Conservation (phyloP, 2,888 invertebrate genomes). For the Vesta saturnalis region DNA sequence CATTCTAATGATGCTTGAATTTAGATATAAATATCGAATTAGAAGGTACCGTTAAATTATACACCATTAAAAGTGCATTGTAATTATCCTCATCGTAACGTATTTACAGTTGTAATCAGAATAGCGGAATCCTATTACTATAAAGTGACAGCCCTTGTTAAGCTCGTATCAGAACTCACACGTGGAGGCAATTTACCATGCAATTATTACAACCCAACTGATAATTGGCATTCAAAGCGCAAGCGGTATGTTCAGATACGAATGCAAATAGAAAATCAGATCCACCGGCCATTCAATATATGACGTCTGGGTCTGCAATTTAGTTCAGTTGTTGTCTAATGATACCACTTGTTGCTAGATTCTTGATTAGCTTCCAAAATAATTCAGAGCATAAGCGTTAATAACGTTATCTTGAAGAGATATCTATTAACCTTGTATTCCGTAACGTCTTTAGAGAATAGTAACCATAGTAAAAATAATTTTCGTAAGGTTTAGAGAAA, state of each 20-base stretch:
- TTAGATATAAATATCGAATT: too few relatives aligned
- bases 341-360: constrained; percentile 50
- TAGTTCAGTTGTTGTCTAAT: constrained; percentile 48
- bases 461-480: too few relatives aligned
- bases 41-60: constrained; percentile 23
- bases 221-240: constrained; percentile 43
- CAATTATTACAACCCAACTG: constrained; percentile 40
- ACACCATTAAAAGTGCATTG: constrained; percentile 37
- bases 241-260: constrained; percentile 34
- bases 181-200: constrained; percentile 44
- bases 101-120: constrained; percentile 44
- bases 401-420: neutral
- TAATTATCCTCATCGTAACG: constrained; percentile 42
- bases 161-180: constrained; percentile 43
- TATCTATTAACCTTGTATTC: neutral
- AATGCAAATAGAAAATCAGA: constrained; percentile 44
- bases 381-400: neutral
- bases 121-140: constrained; percentile 36
- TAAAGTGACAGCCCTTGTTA: constrained; percentile 41
- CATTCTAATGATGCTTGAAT: too few relatives aligned
- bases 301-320: constrained; percentile 43
- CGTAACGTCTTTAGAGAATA: neutral
- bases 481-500: neutral
- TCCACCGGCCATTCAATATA: constrained; percentile 43
- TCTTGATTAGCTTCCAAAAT: constrained; percentile 22